phyloP scores from a whole-genome alignment of 2,113 vertebrate species.

The Gila orcuttii region DNA sequence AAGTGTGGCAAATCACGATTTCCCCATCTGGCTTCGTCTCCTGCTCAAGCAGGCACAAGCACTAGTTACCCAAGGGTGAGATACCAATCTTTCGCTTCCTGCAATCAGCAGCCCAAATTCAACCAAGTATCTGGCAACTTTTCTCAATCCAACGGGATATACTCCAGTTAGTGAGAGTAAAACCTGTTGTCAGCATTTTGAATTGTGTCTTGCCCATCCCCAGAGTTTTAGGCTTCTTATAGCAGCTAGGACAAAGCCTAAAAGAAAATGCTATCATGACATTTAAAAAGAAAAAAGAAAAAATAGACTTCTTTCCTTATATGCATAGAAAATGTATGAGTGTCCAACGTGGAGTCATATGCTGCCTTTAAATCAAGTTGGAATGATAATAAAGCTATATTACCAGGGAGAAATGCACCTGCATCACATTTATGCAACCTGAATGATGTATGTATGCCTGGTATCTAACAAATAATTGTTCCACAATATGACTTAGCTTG shows the following conservation, averaged over 20 bases:
- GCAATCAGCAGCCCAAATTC: constrained; percentile 17
- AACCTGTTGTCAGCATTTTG: constrained; percentile 26
- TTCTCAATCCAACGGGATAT: constrained; percentile 17
- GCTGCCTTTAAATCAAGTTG: background rate
- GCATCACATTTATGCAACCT: background rate
- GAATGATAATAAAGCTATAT: constrained; percentile 9
- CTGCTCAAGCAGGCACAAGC: constrained; percentile 16
- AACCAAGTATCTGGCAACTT: constrained; percentile 13
- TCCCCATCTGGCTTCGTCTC: background rate
- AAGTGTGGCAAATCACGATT: constrained; percentile 34
- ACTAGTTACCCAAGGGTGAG: constrained; percentile 6
- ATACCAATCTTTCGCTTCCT: constrained; percentile 3
- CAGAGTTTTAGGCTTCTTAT: background rate
- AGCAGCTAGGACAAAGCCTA: background rate
- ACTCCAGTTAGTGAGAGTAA: constrained; percentile 3
- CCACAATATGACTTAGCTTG: background rate
- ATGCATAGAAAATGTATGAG: background rate
- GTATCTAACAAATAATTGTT: background rate
- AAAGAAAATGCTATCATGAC: background rate
- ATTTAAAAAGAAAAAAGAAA: background rate
- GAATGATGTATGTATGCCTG: background rate
- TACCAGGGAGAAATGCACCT: background rate
- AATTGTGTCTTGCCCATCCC: background rate
- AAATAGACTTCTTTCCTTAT: background rate
- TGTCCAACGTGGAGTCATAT: background rate